Evolutionary conservation across 1,140 invertebrate genomes (phyloP), one percentile per base, ranked within the genome.

Genomic region (Achroia grisella): DNA sequence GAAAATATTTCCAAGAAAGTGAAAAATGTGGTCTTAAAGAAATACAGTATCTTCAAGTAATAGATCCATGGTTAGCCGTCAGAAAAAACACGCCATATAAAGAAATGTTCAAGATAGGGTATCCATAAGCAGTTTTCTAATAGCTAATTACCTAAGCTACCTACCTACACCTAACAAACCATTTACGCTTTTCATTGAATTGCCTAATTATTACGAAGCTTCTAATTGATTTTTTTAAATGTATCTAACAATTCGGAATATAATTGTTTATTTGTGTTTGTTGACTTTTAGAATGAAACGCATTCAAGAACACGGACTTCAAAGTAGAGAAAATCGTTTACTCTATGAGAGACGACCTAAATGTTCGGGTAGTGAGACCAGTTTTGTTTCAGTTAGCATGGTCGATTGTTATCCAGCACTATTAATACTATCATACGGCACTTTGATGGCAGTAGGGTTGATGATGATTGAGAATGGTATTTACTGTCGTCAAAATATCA

Each of bases 21-120:
- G 90, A 92, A 65, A 92, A 92, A 69, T 92, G 90, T 62, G 89
- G 89, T 0, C 65, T 92, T 1, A 80, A 88, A 33, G 89, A 91
- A 67, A 90, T 92, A 52, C 82, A 88, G 55, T 90, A 87, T 46
- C 51, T 91, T 3, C 87, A 90, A 52, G 82, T 90, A 0, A 76
- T 87, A 1, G 83, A 90, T 61, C 90, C 91, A 0, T 88, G 87
- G 73, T 50, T 90, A 10, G 87, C 87, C 0, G 84, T 91, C 0
- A 84, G 86, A 47, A 89, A 88, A 48, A 85, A 89, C 45, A 89
- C 89, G 0, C 88, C 89, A 0, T 91, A 88, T 46, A 86, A 83
- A 46, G 90, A 91, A 63, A 83, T 90, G 43, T 80, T 91, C 10
- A 89, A 89, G 77, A 87, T 89, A 56, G 88, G 89, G 90, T 91